phyloP scores from a whole-genome alignment of 2,888 invertebrate genomes.

The Xestia c-nigrum region DNA sequence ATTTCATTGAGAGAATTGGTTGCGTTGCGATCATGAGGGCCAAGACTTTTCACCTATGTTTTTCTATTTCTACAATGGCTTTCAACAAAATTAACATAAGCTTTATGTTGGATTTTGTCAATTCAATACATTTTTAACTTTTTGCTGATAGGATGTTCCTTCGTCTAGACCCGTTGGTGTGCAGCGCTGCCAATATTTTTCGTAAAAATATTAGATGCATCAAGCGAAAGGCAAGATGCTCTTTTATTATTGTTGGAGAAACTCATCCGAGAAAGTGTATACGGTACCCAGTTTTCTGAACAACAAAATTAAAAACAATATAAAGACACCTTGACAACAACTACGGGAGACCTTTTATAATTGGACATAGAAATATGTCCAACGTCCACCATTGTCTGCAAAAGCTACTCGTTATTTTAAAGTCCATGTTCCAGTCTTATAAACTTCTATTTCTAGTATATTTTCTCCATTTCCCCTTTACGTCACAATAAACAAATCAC shows the following conservation, averaged over 20 bases:
- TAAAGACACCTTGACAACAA: constrained; percentile 11
- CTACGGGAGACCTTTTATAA: constrained; percentile 23
- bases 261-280: neutral
- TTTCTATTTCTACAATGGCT: neutral
- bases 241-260: constrained; percentile 1
- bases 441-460: constrained; percentile 41
- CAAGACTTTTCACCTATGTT: neutral
- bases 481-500: constrained; percentile 66
- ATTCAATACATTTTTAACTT: neutral
- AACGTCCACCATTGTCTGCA: constrained; percentile 34
- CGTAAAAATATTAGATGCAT: neutral
- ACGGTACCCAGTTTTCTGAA: constrained; percentile 1
- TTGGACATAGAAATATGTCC: constrained; percentile 39
- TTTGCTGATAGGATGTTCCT: neutral
- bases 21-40: neutral
- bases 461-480: constrained; percentile 49
- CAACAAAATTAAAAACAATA: constrained; percentile 33
- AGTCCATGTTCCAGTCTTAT: constrained; percentile 10
- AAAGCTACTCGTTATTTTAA: constrained; percentile 42
- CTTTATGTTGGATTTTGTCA: neutral
- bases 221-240: neutral
- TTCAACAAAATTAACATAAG: neutral
- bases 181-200: neutral
- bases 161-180: neutral
- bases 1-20: neutral